A percentile compares a stretch with the other conserved stretches of the same genome.
These are phyloP conservation scores for Ianthella basta DNA, from an alignment of 37 sponge, comb jelly and placozoan genomes.

Conservation along the genomic window DNA sequence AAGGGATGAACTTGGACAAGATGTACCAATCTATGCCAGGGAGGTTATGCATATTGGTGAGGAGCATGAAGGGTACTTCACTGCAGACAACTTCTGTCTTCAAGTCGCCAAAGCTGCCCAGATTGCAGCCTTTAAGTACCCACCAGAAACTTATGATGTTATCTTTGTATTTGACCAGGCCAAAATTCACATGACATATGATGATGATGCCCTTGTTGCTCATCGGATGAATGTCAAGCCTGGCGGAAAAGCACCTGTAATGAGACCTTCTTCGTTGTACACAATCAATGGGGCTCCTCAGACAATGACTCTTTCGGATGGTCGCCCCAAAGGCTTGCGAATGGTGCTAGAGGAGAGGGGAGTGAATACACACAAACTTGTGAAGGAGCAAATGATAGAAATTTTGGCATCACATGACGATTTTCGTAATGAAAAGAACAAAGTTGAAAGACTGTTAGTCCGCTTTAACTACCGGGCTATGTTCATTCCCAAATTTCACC, in stretches of 20 bases:
- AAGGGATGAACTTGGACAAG: not conserved
- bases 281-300: not conserved
- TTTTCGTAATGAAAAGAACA: conserved; percentile 22
- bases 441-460: not conserved
- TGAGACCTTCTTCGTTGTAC: not conserved
- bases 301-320: not conserved
- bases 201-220: conserved; percentile 37
- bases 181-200: conserved; percentile 28
- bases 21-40: not conserved
- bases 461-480: not conserved
- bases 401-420: not conserved
- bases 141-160: not conserved
- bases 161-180: conserved; percentile 38
- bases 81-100: not conserved
- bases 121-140: conserved; percentile 28
- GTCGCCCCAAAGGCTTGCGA: conserved; percentile 12
- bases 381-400: not conserved
- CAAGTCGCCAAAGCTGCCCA: not conserved
- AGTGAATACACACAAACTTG: not conserved
- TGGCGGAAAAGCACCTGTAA: conserved; percentile 26
- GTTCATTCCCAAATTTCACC: conserved; percentile 38
- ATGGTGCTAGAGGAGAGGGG: conserved; percentile 4
- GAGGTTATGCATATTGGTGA: not conserved
- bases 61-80: not conserved
- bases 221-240: conserved; percentile 36